phyloP scores from a whole-genome alignment of 2,797 vertebrate species.

The Cossypha niveicapilla region DNA sequence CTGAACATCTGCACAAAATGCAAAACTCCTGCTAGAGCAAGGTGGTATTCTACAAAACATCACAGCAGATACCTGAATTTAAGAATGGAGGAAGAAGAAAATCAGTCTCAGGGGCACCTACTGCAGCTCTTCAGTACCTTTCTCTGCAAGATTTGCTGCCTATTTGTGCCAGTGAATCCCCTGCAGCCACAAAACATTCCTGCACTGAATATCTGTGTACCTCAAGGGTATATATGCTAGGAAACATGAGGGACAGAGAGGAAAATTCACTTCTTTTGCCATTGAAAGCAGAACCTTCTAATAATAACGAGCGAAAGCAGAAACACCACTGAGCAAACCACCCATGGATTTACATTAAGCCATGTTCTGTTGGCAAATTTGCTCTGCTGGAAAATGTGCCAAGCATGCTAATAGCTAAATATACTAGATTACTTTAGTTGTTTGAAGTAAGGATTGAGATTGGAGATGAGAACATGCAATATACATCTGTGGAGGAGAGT shows the following conservation, averaged over 20 bases:
- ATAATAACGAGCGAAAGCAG: not conserved
- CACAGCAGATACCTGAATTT: not conserved
- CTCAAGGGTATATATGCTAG: not conserved
- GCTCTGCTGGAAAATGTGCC: not conserved
- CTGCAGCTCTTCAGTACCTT: not conserved
- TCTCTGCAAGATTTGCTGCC: not conserved
- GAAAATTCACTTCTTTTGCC: not conserved
- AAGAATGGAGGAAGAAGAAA: not conserved
- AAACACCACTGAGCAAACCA: not conserved
- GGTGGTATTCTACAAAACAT: not conserved
- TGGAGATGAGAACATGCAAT: not conserved
- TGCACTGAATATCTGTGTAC: fast-evolving
- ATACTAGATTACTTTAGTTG: not conserved
- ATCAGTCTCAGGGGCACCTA: not conserved
- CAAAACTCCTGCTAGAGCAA: not conserved
- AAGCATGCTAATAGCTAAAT: not conserved
- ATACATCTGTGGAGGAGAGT: not conserved
- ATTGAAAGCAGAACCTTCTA: not conserved
- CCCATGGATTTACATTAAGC: not conserved
- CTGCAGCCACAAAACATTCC: not conserved
- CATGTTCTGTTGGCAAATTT: not conserved
- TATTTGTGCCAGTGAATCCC: not conserved
- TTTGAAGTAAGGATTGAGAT: not conserved
- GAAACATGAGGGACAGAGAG: not conserved
- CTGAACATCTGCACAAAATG: not conserved